Conservation (phyloP, 2,797 vertebrate genomes). For the Lepidocolaptes lacrymiger region DNA sequence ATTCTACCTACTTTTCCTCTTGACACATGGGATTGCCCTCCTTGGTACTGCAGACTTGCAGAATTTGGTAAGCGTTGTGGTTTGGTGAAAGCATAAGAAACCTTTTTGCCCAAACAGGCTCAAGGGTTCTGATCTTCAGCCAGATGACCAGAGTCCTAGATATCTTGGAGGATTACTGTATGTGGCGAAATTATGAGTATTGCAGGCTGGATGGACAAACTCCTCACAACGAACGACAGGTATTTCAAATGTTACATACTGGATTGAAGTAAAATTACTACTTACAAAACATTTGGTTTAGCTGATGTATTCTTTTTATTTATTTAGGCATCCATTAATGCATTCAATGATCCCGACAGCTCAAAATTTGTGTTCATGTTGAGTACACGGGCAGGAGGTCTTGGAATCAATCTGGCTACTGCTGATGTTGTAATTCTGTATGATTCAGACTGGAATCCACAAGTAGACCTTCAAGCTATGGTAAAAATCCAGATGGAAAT, state of each 20-base stretch:
- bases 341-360: conserved; percentile 92
- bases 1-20: rapidly evolving
- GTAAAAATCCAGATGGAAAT: conserved; percentile 70
- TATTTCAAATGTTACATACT: conserved; percentile 19
- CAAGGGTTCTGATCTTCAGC: conserved; percentile 96
- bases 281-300: not conserved
- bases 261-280: not conserved
- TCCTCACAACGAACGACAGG: conserved; percentile 97
- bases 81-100: not conserved
- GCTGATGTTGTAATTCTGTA: conserved; percentile 98
- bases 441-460: conserved; percentile 99
- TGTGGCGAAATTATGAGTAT: conserved; percentile 97
- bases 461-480: conserved; percentile 99
- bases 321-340: conserved; percentile 92
- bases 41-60: not conserved
- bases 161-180: conserved; percentile 99
- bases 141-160: conserved; percentile 98
- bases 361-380: conserved; percentile 97
- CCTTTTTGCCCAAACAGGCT: conserved; percentile 77
- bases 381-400: conserved; percentile 95
- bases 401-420: conserved; percentile 98
- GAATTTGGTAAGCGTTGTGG: not conserved
- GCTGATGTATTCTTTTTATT: not conserved
- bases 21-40: not conserved
- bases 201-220: conserved; percentile 97